Conservation (phyloP, 1,140 invertebrate genomes). For the Vanessa tameamea region DNA sequence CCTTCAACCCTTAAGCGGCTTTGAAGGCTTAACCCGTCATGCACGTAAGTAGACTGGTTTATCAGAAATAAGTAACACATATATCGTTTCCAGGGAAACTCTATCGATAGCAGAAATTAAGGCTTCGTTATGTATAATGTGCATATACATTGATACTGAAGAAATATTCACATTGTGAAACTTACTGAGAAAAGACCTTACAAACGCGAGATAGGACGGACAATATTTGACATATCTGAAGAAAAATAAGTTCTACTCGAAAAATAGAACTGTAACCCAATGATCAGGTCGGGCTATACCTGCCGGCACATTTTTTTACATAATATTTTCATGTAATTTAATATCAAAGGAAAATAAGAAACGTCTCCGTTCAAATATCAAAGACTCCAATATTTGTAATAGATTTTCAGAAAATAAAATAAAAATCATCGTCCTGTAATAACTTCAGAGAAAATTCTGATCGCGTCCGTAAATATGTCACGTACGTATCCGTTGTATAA, state of each 20-base stretch:
- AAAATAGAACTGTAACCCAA: too few species aligned
- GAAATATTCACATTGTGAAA: too few species aligned
- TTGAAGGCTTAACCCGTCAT: background rate
- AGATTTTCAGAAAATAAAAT: background rate
- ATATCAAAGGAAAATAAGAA: background rate
- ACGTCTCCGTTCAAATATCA: background rate
- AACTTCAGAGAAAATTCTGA: background rate
- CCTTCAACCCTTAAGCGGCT: background rate
- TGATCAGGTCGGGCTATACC: too few species aligned
- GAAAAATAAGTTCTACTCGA: too few species aligned
- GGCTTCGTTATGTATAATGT: too few species aligned
- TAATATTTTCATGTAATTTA: too few species aligned
- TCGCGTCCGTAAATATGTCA: slow-evolving; percentile 7
- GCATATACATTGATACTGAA: too few species aligned
- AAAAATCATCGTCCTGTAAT: background rate
- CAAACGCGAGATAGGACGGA: too few species aligned
- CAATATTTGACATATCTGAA: too few species aligned
- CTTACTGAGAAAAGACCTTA: too few species aligned
- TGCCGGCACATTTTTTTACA: too few species aligned
- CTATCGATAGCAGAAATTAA: too few species aligned
- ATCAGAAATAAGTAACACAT: background rate
- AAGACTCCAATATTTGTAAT: background rate
- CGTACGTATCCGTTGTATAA: background rate
- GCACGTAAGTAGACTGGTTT: background rate
- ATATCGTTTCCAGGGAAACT: background rate